phyloP scores from a whole-genome alignment of 2,797 vertebrate species.

The Cephalopachus bancanus region DNA sequence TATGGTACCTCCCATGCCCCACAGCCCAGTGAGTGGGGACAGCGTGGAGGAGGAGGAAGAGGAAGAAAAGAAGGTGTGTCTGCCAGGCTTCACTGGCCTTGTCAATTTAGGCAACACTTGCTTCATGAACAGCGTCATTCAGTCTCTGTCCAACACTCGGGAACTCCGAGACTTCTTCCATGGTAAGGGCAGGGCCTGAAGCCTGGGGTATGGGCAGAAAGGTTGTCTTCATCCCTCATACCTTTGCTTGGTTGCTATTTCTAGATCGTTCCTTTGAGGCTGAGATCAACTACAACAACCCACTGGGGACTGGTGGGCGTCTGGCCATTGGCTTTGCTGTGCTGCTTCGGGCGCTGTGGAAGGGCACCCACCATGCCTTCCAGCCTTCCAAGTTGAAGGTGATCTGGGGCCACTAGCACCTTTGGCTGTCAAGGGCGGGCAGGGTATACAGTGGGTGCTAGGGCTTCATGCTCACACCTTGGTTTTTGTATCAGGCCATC shows the following conservation, averaged over 20 bases:
- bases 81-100: slow-evolving; percentile 97
- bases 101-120: slow-evolving; percentile 99
- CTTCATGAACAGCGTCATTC: slow-evolving; percentile 99
- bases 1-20: slow-evolving; percentile 99
- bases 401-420: slow-evolving; percentile 1
- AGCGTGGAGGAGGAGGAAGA: slow-evolving; percentile 95
- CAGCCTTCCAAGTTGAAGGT: slow-evolving; percentile 99
- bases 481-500: slow-evolving; percentile 91
- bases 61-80: slow-evolving; percentile 95
- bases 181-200: slow-evolving; percentile 89
- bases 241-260: slow-evolving; percentile 27
- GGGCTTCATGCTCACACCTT: background rate
- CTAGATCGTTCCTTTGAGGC: slow-evolving; percentile 97
- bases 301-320: slow-evolving; percentile 96
- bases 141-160: slow-evolving; percentile 98
- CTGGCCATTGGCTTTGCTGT: slow-evolving; percentile 98
- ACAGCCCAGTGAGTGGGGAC: slow-evolving; percentile 93
- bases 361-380: slow-evolving; percentile 98
- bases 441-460: background rate
- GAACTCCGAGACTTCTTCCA: slow-evolving; percentile 99
- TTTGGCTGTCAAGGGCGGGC: background rate
- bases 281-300: slow-evolving; percentile 98
- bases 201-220: fast-evolving
- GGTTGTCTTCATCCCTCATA: background rate
- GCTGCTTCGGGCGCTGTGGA: slow-evolving; percentile 97